Base-by-base conservation (phyloP, 2,888 invertebrate genomes). In the Dynastes hyllus region DNA sequence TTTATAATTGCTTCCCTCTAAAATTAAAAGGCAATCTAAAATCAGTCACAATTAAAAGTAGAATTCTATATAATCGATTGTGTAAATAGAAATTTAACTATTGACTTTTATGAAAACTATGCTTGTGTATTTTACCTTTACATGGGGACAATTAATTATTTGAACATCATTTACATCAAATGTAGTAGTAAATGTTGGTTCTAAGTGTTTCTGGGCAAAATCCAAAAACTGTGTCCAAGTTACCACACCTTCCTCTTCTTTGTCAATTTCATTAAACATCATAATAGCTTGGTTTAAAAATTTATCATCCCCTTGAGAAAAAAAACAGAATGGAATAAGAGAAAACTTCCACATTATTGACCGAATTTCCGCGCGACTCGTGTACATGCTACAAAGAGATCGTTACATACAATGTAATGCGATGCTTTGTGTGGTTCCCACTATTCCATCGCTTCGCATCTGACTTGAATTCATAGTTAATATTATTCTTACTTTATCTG, bases 1-100 rank as follows among this genome's bases (percentile, higher is more conserved):
- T 92, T 92, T 11, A 91, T 89, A 70, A 93, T 88, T 0, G 91
- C 89, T 84, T 93, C 93, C 76, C 91, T 89, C 93, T 93, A 88
- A 65, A 75, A 80, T 29, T 53, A 53, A 45, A 70, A 53, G 9
- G 16, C 50, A 32, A 40, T 22, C 22, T 29, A 13, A 22, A 16
- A 58, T 22, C 16, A 8, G 45, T 45, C 11, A 8, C 11, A 45
- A 45, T 45, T 45, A 45, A 45, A 45, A 45, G 8, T 11, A 8
- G 22, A 27, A 76, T 4, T 11, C n/a, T 8, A 3, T n/a, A 55
- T n/a, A 22, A 6, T 6, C 22, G n/a, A 37, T 5, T 37, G 32
- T 37, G 4, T 1, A 32, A 37, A 37, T 37, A 37, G 32, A 37
- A 37, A 37, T 37, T 37, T 37, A 37, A 37, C 5, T 37, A 37